phyloP scores from a whole-genome alignment of 2,888 invertebrate species.

The Calliopum simillimum region DNA sequence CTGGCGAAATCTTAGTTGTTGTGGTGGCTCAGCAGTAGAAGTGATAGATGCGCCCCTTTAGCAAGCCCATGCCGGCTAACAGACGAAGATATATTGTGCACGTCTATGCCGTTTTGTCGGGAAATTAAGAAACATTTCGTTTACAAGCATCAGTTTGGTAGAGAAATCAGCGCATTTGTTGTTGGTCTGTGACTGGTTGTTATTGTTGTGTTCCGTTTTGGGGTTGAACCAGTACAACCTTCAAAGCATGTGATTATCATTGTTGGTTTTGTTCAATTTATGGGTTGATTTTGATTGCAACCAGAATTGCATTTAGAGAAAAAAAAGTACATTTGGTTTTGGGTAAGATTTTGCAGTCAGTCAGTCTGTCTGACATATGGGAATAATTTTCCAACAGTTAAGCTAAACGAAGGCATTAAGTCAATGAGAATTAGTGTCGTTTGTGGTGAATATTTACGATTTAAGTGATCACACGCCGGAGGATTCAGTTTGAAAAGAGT shows the following conservation, averaged over 20 bases:
- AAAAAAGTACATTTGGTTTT: neutral
- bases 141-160: neutral
- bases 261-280: slow-evolving; percentile 45
- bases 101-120: neutral
- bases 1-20: neutral
- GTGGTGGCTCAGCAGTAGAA: neutral
- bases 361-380: slow-evolving; percentile 53
- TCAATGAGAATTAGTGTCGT: slow-evolving; percentile 43
- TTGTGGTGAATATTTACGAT: slow-evolving; percentile 29
- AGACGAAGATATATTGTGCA: slow-evolving; percentile 17
- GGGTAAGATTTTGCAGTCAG: neutral
- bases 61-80: neutral
- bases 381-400: slow-evolving; percentile 60
- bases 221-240: neutral
- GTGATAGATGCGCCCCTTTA: neutral
- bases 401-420: slow-evolving; percentile 42
- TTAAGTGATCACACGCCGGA: neutral
- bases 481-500: too few relatives aligned
- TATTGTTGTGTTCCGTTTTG: neutral
- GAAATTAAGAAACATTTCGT: slow-evolving; percentile 22
- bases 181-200: neutral
- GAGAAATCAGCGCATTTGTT: slow-evolving; percentile 18
- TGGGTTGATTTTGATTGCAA: slow-evolving; percentile 40
- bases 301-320: slow-evolving; percentile 7
- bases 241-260: slow-evolving; percentile 38